These are phyloP conservation scores for Homarus gammarus DNA, from an alignment of 2,888 invertebrate species.

Conservation along the genomic window DNA sequence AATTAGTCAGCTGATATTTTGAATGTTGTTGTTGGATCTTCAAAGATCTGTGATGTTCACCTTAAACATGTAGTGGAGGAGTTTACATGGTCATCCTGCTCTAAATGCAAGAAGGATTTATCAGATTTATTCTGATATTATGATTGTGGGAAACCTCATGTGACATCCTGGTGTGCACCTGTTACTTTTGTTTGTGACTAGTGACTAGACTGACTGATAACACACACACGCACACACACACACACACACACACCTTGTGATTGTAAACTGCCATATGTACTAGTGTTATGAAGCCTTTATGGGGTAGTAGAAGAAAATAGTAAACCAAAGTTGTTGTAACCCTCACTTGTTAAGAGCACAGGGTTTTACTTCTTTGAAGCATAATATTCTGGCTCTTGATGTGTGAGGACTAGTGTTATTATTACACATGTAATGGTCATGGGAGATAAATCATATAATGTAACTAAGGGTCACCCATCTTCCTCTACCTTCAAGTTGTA, in stretches of 20 bases:
- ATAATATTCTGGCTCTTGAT: neutral
- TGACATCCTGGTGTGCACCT: neutral
- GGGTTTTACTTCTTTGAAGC: constrained; percentile 3
- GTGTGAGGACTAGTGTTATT: constrained; percentile 25
- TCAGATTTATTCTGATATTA: neutral
- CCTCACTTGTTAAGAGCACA: neutral
- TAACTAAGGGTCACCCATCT: constrained; percentile 30
- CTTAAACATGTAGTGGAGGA: neutral
- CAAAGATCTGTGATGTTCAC: neutral
- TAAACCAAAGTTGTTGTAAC: constrained; percentile 52
- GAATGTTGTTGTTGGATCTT: neutral
- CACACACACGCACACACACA: too few relatives aligned
- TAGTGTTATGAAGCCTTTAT: constrained; percentile 30
- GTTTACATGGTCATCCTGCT: neutral
- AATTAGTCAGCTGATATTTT: neutral
- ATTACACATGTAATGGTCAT: constrained; percentile 21
- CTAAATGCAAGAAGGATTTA: neutral
- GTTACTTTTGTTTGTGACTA: neutral
- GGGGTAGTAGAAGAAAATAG: constrained; percentile 34
- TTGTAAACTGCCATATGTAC: neutral
- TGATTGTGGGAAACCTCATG: neutral
- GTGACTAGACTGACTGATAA: neutral
- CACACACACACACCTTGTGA: constrained; percentile 10
- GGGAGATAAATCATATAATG: constrained; percentile 6
- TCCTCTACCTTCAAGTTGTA: constrained; percentile 24